Conservation (phyloP, 1,140 invertebrate genomes). For the Lethocerus indicus region DNA sequence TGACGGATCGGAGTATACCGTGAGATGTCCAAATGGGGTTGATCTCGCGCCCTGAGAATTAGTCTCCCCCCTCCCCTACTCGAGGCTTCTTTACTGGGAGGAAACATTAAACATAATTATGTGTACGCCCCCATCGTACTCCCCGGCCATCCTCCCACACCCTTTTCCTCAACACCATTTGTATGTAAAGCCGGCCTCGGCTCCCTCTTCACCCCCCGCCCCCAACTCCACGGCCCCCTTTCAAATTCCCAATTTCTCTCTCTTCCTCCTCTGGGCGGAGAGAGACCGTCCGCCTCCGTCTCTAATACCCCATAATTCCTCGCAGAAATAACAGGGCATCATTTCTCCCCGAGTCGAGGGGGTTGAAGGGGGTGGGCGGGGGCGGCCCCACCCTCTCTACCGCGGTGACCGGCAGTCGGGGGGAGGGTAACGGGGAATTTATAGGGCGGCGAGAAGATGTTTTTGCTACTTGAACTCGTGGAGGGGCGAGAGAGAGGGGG, state of each 20-base stretch:
- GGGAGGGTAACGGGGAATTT: not conserved
- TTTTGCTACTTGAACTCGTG: constrained; percentile 14
- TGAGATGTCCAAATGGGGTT: too few species aligned
- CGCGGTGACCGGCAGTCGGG: not conserved
- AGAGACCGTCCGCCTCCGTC: not conserved
- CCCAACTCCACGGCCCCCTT: too few species aligned
- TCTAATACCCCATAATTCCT: constrained; percentile 15
- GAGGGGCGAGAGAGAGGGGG: not conserved
- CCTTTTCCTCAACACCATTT: too few species aligned
- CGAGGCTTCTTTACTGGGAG: too few species aligned
- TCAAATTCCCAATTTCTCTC: too few species aligned
- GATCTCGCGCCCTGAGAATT: too few species aligned
- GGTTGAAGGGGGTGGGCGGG: not conserved
- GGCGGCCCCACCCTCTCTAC: not conserved
- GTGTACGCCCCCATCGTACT: too few species aligned
- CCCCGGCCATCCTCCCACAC: too few species aligned
- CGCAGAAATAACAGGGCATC: constrained; percentile 14
- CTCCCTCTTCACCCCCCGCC: not conserved
- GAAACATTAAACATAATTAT: too few species aligned
- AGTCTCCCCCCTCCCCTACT: too few species aligned
- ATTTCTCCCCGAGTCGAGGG: not conserved
- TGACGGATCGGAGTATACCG: too few species aligned
- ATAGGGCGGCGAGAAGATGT: constrained; percentile 9
- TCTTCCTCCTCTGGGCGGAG: too few species aligned
- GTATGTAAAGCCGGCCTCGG: constrained; percentile 11